Evolutionary conservation across 2,888 invertebrate species (phyloP), one percentile per base, ranked within the genome.

Genomic region (Campaea margaritaria): DNA sequence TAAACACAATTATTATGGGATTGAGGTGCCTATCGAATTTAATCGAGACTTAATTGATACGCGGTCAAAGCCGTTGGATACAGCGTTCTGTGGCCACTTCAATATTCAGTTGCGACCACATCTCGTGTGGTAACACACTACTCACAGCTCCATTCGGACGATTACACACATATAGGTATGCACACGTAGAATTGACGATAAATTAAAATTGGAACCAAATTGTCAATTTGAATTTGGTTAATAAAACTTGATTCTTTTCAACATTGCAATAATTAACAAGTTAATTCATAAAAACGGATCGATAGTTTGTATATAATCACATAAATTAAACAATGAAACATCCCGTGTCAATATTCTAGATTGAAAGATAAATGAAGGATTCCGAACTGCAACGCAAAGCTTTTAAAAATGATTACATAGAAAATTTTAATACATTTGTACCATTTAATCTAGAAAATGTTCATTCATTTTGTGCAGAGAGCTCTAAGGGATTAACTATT

Each of bases 401-500:
- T 28, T 51, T 42, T n/a, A 42, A 48, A 16, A 60, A 50, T 10
- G 14, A 51, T 43, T 38, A 38, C 54, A 48, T 56, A 52, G 47
- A 53, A 56, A 52, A 56, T 58, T 56, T 57, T 52, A 56, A 48
- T 53, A 36, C 55, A 54, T 67, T 59, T 54, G 58, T 54, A 51
- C 43, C 48, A 50, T 57, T 50, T 34, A 42, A 3, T 47, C 12
- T 52, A 43, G 50, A 64, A 58, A 51, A 54, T 21, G 21, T 51
- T 65, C 58, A 64, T 62, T 65, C 36, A 64, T 69, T 66, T 65
- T 27, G 56, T 31, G 31, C 1, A 61, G 57, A 56, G 68, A 67
- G 65, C 67, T 67, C 69, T 69, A 73, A 68, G 66, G 75, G 75
- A 76, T 79, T 73, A 76, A 69, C 61, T 76, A 74, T 59, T 67